Percentiles rank a stretch among this genome's conserved stretches.
phyloP scores from a whole-genome alignment of 37 sponge, comb jelly and placozoan species.

The Ephydatia muelleri region DNA sequence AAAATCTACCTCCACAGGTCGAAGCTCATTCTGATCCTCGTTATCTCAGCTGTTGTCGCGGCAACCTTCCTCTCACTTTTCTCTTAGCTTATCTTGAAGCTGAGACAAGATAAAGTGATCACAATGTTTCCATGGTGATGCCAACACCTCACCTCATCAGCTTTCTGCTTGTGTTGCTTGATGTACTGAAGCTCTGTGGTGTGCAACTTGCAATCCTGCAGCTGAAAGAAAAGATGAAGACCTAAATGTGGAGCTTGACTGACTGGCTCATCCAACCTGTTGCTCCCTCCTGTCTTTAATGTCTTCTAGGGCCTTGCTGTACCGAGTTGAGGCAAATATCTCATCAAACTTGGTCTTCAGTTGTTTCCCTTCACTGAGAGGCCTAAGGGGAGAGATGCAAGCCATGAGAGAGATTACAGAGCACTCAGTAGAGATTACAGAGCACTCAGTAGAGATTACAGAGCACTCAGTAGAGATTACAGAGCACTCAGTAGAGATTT shows the following conservation, averaged over 20 bases:
- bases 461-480: no score
- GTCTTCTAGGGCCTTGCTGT: conserved; percentile 81
- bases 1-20: conserved; percentile 61
- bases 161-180: conserved; percentile 70
- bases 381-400: conserved; percentile 75
- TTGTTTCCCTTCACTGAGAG: conserved; percentile 86
- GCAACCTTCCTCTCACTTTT: conserved; percentile 66
- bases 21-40: conserved; percentile 54
- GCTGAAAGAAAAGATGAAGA: conserved; percentile 2
- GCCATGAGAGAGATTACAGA: no score
- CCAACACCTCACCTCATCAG: conserved; percentile 56
- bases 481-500: no score
- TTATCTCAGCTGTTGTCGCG: conserved; percentile 39
- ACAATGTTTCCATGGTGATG: not conserved
- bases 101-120: conserved; percentile 21
- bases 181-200: conserved; percentile 64
- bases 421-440: no score
- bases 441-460: no score
- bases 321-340: conserved; percentile 91
- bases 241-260: not conserved
- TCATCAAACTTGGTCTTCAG: conserved; percentile 97
- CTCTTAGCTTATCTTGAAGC: conserved; percentile 52
- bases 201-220: conserved; percentile 33
- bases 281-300: conserved; percentile 57
- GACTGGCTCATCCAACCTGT: conserved; percentile 31